phyloP scores from a whole-genome alignment of 2,797 vertebrate species.

The Cichlasoma orientale region DNA sequence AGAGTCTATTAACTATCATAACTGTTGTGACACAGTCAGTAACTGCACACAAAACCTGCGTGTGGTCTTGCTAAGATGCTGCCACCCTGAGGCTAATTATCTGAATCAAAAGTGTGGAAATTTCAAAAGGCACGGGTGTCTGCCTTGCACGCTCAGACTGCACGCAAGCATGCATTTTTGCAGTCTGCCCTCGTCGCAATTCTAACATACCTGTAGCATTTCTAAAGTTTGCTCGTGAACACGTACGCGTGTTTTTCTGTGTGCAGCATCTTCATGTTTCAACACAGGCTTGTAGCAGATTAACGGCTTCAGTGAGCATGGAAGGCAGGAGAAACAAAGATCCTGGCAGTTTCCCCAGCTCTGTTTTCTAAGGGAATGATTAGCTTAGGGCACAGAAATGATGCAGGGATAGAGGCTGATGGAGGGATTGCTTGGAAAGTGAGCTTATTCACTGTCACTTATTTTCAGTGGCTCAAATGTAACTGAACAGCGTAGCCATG shows the following conservation, averaged over 20 bases:
- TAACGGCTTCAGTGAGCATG: slow-evolving; percentile 34
- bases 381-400: neutral
- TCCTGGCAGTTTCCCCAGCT: neutral
- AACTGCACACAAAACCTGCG: neutral
- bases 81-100: slow-evolving; percentile 40
- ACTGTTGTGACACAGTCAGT: neutral
- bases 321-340: slow-evolving; percentile 20
- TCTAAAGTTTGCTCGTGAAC: neutral
- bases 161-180: neutral
- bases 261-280: neutral
- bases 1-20: neutral
- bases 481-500: too few relatives aligned
- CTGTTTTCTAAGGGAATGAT: neutral
- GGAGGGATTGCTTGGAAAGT: neutral
- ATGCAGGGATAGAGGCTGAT: neutral
- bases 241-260: neutral
- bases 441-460: neutral
- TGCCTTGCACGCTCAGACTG: neutral
- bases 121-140: slow-evolving; percentile 23
- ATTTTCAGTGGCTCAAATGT: too few relatives aligned
- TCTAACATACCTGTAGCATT: neutral
- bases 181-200: neutral
- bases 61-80: slow-evolving; percentile 27
- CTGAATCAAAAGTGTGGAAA: slow-evolving; percentile 48
- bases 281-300: slow-evolving; percentile 18